Percentiles rank a stretch among this genome's conserved stretches.
Conservation (phyloP, 2,797 vertebrate genomes). For the Centropyge bicolor region DNA sequence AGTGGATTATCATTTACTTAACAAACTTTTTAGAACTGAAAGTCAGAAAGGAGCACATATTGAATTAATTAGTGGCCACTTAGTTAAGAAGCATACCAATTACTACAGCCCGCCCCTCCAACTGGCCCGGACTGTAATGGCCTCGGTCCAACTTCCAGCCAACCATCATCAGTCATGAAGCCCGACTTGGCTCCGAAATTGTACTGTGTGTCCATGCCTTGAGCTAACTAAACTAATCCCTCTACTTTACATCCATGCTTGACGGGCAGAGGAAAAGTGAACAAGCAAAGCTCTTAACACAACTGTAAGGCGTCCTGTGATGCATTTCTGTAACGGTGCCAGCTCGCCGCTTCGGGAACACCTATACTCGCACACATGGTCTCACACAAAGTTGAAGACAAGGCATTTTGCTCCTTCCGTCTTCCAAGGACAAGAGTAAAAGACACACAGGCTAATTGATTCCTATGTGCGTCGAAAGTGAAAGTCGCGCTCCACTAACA, state of each 20-base stretch:
- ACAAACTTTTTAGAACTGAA: neutral
- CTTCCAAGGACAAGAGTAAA: conserved; percentile 53
- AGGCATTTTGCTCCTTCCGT: conserved; percentile 8
- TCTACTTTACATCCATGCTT: conserved; percentile 9
- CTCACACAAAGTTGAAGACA: conserved; percentile 31
- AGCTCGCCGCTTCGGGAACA: neutral
- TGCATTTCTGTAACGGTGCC: neutral
- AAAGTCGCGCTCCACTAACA: conserved; percentile 61
- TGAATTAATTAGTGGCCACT: neutral
- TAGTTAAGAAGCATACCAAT: neutral
- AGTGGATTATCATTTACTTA: neutral
- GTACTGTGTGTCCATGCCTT: neutral
- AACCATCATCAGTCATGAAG: neutral
- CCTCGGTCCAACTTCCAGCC: neutral
- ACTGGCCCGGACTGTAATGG: neutral
- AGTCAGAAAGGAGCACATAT: neutral
- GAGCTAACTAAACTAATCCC: conserved; percentile 11
- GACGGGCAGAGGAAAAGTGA: neutral
- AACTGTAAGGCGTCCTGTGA: neutral
- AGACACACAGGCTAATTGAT: conserved; percentile 68
- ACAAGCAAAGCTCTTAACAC: neutral
- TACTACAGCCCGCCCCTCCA: neutral
- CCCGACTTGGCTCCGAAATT: neutral
- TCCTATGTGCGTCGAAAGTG: conserved; percentile 57
- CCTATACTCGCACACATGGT: neutral